phyloP scores from a whole-genome alignment of 2,888 invertebrate species.

The Drepana falcataria region DNA sequence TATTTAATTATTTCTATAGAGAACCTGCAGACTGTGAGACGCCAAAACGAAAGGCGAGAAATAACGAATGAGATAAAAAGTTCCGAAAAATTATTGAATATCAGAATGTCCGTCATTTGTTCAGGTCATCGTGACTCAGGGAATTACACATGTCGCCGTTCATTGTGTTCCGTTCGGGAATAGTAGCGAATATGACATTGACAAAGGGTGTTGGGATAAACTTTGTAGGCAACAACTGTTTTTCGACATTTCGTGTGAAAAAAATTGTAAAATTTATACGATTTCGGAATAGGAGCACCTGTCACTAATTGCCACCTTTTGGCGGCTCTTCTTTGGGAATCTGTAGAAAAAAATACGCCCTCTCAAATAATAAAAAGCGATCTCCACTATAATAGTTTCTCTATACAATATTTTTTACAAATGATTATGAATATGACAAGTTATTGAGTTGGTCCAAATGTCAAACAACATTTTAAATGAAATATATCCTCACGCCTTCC shows the following conservation, averaged over 20 bases:
- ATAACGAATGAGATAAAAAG: constrained; percentile 45
- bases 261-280: constrained; percentile 61
- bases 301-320: constrained; percentile 77
- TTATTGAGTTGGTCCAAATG: constrained; percentile 2
- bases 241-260: constrained; percentile 26
- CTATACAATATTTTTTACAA: constrained; percentile 1
- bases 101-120: constrained; percentile 37
- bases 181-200: constrained; percentile 70
- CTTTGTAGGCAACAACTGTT: constrained; percentile 49
- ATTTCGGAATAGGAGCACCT: constrained; percentile 65
- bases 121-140: constrained; percentile 62
- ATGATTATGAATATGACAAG: constrained; percentile 2
- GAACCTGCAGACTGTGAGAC: constrained; percentile 58
- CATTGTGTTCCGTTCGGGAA: constrained; percentile 54
- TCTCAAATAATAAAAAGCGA: constrained; percentile 2
- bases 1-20: constrained; percentile 32
- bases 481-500: too few relatives aligned
- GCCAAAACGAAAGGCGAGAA: constrained; percentile 48
- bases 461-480: constrained; percentile 1
- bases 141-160: constrained; percentile 65
- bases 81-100: constrained; percentile 33
- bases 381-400: not conserved
- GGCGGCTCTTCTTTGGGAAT: constrained; percentile 60
- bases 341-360: constrained; percentile 29
- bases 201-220: constrained; percentile 72